phyloP scores from a whole-genome alignment of 2,113 vertebrate genomes.

The Orthonyx spaldingii region DNA sequence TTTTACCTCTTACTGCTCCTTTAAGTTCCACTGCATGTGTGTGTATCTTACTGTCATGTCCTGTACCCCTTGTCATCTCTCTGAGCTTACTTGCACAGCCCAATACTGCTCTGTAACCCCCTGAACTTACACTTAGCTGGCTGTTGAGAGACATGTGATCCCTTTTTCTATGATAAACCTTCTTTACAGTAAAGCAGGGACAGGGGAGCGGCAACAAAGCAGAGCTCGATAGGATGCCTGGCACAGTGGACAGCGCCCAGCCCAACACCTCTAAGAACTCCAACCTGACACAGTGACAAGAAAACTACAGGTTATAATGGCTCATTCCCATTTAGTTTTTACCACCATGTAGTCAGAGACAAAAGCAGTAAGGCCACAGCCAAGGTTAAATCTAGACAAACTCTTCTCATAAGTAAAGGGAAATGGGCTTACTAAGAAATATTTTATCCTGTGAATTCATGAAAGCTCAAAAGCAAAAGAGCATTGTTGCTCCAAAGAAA shows the following conservation, averaged over 20 bases:
- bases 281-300: background rate
- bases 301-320: background rate
- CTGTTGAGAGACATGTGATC: background rate
- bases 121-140: accelerated
- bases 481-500: background rate
- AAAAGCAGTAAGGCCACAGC: background rate
- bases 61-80: background rate
- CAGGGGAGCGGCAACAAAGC: background rate
- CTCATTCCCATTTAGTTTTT: background rate
- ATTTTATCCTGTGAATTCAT: background rate
- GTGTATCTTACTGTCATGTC: background rate
- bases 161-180: background rate
- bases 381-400: background rate
- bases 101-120: background rate
- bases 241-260: background rate
- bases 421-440: background rate
- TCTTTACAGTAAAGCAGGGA: background rate
- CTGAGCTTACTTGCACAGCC: background rate
- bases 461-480: background rate
- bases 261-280: background rate
- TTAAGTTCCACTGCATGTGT: background rate
- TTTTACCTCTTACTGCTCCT: background rate
- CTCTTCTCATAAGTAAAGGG: background rate
- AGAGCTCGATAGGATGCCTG: background rate
- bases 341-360: background rate